These are phyloP conservation scores for Ceyx margarethae DNA, from an alignment of 2,113 vertebrate species.

Conservation along the genomic window DNA sequence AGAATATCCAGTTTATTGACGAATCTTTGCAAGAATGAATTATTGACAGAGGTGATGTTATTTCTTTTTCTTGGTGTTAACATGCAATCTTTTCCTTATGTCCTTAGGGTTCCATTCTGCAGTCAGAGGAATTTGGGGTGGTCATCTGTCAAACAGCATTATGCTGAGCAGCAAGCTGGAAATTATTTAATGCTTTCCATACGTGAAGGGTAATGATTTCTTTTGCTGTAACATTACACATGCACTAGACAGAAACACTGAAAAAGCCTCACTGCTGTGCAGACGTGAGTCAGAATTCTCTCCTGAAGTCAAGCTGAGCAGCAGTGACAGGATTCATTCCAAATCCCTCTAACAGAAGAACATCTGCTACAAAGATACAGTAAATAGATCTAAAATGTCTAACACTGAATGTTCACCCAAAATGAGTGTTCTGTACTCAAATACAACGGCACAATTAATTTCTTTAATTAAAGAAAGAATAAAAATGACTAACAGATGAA, in stretches of 20 bases:
- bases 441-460: not conserved
- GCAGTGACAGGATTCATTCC: not conserved
- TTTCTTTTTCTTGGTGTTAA: not conserved
- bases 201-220: not conserved
- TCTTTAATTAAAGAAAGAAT: conserved; percentile 30
- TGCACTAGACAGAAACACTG: not conserved
- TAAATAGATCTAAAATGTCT: not conserved
- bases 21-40: not conserved
- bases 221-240: not conserved
- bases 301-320: not conserved
- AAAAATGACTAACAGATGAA: not conserved
- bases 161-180: not conserved
- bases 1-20: not conserved
- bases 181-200: not conserved
- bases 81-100: not conserved
- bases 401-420: not conserved
- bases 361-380: not conserved
- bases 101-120: not conserved
- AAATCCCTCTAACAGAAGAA: not conserved
- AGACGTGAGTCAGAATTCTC: not conserved
- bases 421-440: not conserved
- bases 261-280: not conserved
- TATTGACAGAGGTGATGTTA: not conserved
- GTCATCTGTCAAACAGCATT: not conserved
- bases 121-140: not conserved